These are phyloP conservation scores for Synergus gifuensis DNA, from an alignment of 2,888 invertebrate species.

Conservation along the genomic window DNA sequence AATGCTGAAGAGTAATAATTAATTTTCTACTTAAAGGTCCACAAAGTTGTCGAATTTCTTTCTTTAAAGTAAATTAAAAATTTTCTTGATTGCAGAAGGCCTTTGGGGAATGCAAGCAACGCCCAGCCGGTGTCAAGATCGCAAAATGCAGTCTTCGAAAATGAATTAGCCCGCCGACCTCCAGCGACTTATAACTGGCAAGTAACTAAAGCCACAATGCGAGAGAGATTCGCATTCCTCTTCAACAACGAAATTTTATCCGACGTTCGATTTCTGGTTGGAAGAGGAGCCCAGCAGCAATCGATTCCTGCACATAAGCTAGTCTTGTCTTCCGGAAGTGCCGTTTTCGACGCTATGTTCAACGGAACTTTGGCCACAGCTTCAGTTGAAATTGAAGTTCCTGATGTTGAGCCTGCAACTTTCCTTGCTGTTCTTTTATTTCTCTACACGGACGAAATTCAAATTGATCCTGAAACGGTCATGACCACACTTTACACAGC, in stretches of 20 bases:
- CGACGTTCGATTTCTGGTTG: slow-evolving; percentile 90
- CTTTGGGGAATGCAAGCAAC: slow-evolving; percentile 69
- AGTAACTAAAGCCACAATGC: slow-evolving; percentile 86
- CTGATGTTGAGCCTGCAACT: slow-evolving; percentile 91
- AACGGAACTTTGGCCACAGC: slow-evolving; percentile 86
- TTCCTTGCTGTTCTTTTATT: slow-evolving; percentile 87
- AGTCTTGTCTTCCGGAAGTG: slow-evolving; percentile 89
- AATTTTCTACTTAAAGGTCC: not conserved
- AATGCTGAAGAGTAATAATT: slow-evolving; percentile 65
- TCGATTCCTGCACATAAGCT: slow-evolving; percentile 90
- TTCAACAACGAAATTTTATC: slow-evolving; percentile 83
- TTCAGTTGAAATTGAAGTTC: slow-evolving; percentile 87
- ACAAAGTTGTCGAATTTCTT: not conserved
- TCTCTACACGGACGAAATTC: slow-evolving; percentile 89
- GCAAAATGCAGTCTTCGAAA: slow-evolving; percentile 62
- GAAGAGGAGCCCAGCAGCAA: slow-evolving; percentile 84
- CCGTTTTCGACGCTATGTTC: slow-evolving; percentile 93
- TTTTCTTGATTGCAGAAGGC: slow-evolving; percentile 60
- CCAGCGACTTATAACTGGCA: slow-evolving; percentile 83
- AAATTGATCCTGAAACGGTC: slow-evolving; percentile 90
- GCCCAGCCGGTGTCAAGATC: slow-evolving; percentile 62
- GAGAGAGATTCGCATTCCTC: slow-evolving; percentile 86
- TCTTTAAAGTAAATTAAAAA: not conserved
- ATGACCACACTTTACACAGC: slow-evolving; percentile 93
- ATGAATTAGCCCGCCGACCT: slow-evolving; percentile 54